Base-by-base conservation (phyloP, 2,888 invertebrate species). In the Fissipunctia ypsillon region DNA sequence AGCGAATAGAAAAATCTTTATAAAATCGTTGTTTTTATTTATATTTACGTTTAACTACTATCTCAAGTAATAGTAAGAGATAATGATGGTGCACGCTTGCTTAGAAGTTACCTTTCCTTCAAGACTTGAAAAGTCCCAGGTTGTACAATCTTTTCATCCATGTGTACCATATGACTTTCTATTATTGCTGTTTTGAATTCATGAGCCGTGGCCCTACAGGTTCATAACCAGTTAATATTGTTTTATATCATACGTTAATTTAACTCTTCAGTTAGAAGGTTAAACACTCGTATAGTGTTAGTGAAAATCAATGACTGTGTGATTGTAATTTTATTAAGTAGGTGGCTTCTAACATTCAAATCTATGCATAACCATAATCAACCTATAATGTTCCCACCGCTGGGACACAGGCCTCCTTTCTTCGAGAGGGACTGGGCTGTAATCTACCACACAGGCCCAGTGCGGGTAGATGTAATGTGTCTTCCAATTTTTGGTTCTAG, bases 141-240 rank as follows among this genome's bases (percentile, higher is more conserved):
- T 56, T 71, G 68, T 50, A 35, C 35, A 48, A 66, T 2, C 5
- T 57, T 2, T 43, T 35, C 5, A n/a, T 31, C 76, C 19, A 76
- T 86, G 68, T 86, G 81, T 86, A 59, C 50, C 60, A 54, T 5
- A 38, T 68, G 79, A 86, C 79, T 84, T 86, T 86, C 78, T 79
- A 81, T 74, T 73, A 84, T 75, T 86, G 72, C 78, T 84, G 67
- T 76, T 86, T 86, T 83, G 77, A 86, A 85, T 84, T 86, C 84
- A 84, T 77, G 70, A 81, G 74, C 79, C 48, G 78, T 77, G 76
- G 71, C 59, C 76, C 83, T 77, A 77, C 76, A 79, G 72, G 80
- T 87, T 76, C 76, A 75, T 79, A 80, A 65, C 74, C 77, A 78
- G 73, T 78, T 78, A 71, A 73, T 80, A 79, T 67, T 71, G 75